Percentiles rank a stretch among this genome's conserved stretches.
These are phyloP conservation scores for Clinocottus analis DNA, from an alignment of 2,113 vertebrate genomes.

Conservation along the genomic window DNA sequence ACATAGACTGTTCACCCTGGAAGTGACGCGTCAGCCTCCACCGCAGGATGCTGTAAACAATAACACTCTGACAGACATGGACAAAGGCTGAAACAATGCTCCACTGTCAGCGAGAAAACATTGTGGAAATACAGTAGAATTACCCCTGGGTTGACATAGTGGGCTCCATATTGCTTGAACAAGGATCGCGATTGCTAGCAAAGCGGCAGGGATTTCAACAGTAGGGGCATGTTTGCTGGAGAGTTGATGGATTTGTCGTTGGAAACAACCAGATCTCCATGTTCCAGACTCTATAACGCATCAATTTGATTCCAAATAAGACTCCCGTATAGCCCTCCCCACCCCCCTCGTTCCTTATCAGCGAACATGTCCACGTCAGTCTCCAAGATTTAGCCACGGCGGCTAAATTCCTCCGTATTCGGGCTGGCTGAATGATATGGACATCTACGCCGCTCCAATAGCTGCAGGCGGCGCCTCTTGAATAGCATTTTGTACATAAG, in stretches of 20 bases:
- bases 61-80: neutral
- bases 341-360: slow-evolving; percentile 77
- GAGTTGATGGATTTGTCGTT: slow-evolving; percentile 81
- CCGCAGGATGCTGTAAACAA: slow-evolving; percentile 26
- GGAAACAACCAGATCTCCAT: slow-evolving; percentile 75
- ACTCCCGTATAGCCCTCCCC: slow-evolving; percentile 63
- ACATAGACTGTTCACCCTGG: slow-evolving; percentile 5
- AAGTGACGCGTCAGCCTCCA: slow-evolving; percentile 24
- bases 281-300: slow-evolving; percentile 78
- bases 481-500: slow-evolving; percentile 87
- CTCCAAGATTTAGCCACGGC: slow-evolving; percentile 82
- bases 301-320: slow-evolving; percentile 83
- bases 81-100: slow-evolving; percentile 18
- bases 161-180: slow-evolving; percentile 49
- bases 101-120: slow-evolving; percentile 29
- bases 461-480: slow-evolving; percentile 87
- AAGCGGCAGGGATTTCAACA: slow-evolving; percentile 60
- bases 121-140: slow-evolving; percentile 59
- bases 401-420: slow-evolving; percentile 84
- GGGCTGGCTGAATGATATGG: slow-evolving; percentile 85
- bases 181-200: slow-evolving; percentile 49
- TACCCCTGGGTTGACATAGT: slow-evolving; percentile 49
- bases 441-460: slow-evolving; percentile 82
- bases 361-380: slow-evolving; percentile 80
- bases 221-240: slow-evolving; percentile 69